phyloP scores from a whole-genome alignment of 1,140 invertebrate genomes.

The Bicyclus anynana region DNA sequence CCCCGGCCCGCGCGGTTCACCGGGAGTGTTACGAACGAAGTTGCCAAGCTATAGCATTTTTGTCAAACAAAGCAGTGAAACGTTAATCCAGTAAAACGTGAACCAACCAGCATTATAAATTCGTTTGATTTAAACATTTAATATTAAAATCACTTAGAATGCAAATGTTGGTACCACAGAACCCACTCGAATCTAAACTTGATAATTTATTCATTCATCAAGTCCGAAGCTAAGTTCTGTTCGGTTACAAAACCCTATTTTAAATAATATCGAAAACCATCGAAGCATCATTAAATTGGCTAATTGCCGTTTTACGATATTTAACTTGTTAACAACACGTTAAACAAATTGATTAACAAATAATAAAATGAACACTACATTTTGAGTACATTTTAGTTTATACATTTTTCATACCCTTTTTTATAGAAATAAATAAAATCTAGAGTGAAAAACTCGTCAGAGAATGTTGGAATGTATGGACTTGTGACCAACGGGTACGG shows the following conservation, averaged over 20 bases:
- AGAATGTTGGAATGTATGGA: too few relatives aligned
- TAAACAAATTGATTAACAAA: too few relatives aligned
- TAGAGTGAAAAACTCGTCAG: too few relatives aligned
- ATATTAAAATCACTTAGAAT: conserved; percentile 3
- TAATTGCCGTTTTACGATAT: neutral
- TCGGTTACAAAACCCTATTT: neutral
- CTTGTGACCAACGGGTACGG: too few relatives aligned
- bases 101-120: neutral
- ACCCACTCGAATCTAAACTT: neutral
- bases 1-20: too few relatives aligned
- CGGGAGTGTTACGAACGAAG: too few relatives aligned
- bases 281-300: neutral
- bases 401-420: too few relatives aligned
- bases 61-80: too few relatives aligned
- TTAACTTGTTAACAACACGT: neutral
- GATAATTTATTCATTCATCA: conserved; percentile 1
- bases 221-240: neutral
- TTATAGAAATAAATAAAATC: too few relatives aligned
- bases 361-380: too few relatives aligned
- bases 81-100: neutral
- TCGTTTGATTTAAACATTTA: conserved; percentile 1
- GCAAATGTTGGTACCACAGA: neutral
- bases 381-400: too few relatives aligned
- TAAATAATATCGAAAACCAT: conserved; percentile 1
- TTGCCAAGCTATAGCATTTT: too few relatives aligned